phyloP scores from a whole-genome alignment of 2,113 vertebrate species.

The Syngnathus scovelli region DNA sequence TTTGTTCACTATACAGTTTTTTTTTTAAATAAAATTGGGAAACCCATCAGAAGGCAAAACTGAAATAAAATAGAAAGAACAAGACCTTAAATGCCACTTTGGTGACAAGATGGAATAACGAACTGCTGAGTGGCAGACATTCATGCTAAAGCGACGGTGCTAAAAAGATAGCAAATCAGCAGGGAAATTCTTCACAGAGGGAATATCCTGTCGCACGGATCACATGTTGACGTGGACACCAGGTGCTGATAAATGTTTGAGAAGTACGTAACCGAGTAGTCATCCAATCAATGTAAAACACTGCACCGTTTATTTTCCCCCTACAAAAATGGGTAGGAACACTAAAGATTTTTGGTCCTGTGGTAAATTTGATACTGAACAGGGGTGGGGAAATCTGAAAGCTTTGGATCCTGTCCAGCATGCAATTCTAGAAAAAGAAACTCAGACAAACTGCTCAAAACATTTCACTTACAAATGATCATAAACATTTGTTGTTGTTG shows the following conservation, averaged over 20 bases:
- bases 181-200: conserved; percentile 2
- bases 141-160: conserved; percentile 21
- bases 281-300: not conserved
- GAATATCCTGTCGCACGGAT: not conserved
- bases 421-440: not conserved
- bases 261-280: not conserved
- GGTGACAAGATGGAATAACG: conserved; percentile 22
- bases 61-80: conserved; percentile 21
- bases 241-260: conserved; percentile 14
- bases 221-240: not conserved
- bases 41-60: conserved; percentile 46
- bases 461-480: not conserved
- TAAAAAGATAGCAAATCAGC: conserved; percentile 9
- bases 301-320: not conserved
- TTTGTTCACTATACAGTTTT: conserved; percentile 25
- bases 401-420: not conserved
- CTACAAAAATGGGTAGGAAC: not conserved
- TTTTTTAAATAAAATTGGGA: conserved; percentile 15
- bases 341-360: conserved; percentile 28
- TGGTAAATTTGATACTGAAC: not conserved
- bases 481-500: too few species aligned
- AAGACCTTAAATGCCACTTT: conserved; percentile 21
- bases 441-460: not conserved
- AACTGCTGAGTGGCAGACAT: conserved; percentile 26
- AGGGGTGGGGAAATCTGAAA: not conserved